Evolutionary conservation across 2,113 vertebrate species (phyloP).

Genomic region (Copsychus sechellarum): DNA sequence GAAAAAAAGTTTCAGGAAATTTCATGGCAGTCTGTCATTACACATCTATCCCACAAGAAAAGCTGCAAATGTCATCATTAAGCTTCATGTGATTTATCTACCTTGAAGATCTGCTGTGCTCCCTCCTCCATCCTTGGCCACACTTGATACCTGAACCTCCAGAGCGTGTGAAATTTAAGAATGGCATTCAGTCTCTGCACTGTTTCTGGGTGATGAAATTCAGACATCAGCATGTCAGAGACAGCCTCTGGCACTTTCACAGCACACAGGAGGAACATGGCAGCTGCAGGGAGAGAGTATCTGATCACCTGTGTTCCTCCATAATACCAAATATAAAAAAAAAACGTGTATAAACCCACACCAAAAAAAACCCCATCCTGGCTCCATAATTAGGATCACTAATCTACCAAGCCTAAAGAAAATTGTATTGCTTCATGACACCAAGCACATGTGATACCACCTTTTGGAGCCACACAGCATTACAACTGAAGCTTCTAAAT

Average conservation of each 20-base stretch:
- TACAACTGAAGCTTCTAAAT: neutral
- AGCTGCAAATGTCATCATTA: neutral
- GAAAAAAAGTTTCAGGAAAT: neutral
- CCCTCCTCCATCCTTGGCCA: constrained; percentile 99
- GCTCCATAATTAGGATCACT: neutral
- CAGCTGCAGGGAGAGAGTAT: constrained; percentile 77
- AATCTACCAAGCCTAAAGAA: neutral
- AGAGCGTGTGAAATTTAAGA: constrained; percentile 95
- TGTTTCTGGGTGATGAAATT: constrained; percentile 95
- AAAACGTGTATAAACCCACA: neutral
- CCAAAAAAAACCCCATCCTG: neutral
- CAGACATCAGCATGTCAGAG: constrained; percentile 96
- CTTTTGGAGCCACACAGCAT: neutral
- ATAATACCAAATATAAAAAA: neutral
- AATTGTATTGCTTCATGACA: neutral
- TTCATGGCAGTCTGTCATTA: neutral
- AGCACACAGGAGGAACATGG: constrained; percentile 97
- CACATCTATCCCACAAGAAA: neutral
- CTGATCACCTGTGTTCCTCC: neutral
- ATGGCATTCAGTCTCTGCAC: constrained; percentile 94
- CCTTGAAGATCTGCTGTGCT: constrained; percentile 99
- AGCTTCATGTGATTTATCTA: constrained; percentile 12
- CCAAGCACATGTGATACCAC: neutral
- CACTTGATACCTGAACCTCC: constrained; percentile 99
- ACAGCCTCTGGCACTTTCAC: constrained; percentile 96